These are phyloP conservation scores for Turritopsis rubra DNA, from an alignment of 30 jellyfish, hydroid and myxozoan species.

Conservation along the genomic window DNA sequence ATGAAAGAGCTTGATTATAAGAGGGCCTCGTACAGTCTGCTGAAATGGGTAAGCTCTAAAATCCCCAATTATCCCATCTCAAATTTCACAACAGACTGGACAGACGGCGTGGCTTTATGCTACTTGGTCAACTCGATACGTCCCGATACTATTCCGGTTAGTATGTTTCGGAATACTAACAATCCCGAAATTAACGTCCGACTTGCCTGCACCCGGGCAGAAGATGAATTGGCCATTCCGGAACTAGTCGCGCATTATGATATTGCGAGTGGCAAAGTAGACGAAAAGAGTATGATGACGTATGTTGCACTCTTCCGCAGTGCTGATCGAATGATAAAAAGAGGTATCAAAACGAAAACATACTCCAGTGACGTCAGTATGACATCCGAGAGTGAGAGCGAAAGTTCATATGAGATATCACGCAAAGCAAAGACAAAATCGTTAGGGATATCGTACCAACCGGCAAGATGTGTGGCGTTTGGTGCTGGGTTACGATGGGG, in stretches of 20 bases:
- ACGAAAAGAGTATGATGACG: conserved; percentile 68
- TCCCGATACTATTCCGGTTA: conserved; percentile 54
- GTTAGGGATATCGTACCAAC: conserved; percentile 15
- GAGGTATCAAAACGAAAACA: conserved; percentile 60
- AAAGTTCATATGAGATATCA: neutral
- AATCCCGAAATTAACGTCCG: conserved; percentile 50
- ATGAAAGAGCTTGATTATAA: conserved; percentile 40
- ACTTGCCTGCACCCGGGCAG: conserved; percentile 76
- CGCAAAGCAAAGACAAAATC: neutral
- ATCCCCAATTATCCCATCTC: conserved; percentile 44
- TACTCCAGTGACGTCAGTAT: conserved; percentile 20
- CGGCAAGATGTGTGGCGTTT: conserved; percentile 54
- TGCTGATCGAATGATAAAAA: conserved; percentile 77
- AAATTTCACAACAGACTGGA: conserved; percentile 46
- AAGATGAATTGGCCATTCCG: conserved; percentile 82
- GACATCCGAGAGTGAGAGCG: conserved; percentile 25
- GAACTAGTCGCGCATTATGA: conserved; percentile 52
- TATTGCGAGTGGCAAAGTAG: conserved; percentile 52
- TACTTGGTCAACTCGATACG: conserved; percentile 64
- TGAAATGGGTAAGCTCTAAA: conserved; percentile 69
- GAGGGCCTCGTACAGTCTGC: conserved; percentile 61
- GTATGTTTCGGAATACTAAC: conserved; percentile 18
- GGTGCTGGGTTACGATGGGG: conserved; percentile 94
- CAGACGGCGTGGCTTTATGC: conserved; percentile 62
- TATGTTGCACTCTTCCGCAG: conserved; percentile 79